A percentile compares a stretch with the other conserved stretches of the same genome.
Conservation (phyloP, 1,140 invertebrate species). For the Drosophila equinoxialis region DNA sequence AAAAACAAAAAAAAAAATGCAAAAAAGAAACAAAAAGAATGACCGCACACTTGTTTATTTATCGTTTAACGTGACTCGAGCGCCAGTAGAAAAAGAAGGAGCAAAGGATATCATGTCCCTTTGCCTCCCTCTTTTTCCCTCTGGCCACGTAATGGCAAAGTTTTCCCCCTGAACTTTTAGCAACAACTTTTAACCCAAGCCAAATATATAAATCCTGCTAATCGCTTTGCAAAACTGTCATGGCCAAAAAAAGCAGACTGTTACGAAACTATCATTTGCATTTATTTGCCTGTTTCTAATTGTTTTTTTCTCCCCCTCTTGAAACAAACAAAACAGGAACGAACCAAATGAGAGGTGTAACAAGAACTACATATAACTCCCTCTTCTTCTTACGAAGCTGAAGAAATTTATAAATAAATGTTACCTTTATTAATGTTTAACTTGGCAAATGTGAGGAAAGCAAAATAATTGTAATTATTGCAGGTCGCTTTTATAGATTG, state of each 20-base stretch:
- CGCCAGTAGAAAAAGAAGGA: conserved; percentile 1
- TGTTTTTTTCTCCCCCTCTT: neutral
- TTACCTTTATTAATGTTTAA: too few species aligned
- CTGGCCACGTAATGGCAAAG: conserved; percentile 61
- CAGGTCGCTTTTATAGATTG: too few species aligned
- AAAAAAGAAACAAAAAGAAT: conserved; percentile 40
- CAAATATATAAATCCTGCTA: conserved; percentile 69
- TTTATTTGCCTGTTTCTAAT: conserved; percentile 54
- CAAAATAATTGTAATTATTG: too few species aligned
- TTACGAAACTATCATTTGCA: conserved; percentile 56
- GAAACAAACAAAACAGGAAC: neutral
- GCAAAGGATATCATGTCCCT: conserved; percentile 23
- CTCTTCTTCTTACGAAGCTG: too few species aligned
- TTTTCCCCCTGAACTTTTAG: conserved; percentile 8
- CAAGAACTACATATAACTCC: conserved; percentile 37
- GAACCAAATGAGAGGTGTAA: neutral
- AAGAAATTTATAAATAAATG: too few species aligned
- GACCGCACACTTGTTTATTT: conserved; percentile 71
- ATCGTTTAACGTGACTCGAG: conserved; percentile 59
- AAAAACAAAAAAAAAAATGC: neutral
- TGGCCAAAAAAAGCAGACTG: conserved; percentile 64
- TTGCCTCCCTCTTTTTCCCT: neutral
- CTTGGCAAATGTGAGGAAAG: too few species aligned
- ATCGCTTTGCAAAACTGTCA: conserved; percentile 66
- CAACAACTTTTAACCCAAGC: conserved; percentile 37